Base-by-base conservation (phyloP, 2,113 vertebrate species). In the Zosterops hypoxanthus region DNA sequence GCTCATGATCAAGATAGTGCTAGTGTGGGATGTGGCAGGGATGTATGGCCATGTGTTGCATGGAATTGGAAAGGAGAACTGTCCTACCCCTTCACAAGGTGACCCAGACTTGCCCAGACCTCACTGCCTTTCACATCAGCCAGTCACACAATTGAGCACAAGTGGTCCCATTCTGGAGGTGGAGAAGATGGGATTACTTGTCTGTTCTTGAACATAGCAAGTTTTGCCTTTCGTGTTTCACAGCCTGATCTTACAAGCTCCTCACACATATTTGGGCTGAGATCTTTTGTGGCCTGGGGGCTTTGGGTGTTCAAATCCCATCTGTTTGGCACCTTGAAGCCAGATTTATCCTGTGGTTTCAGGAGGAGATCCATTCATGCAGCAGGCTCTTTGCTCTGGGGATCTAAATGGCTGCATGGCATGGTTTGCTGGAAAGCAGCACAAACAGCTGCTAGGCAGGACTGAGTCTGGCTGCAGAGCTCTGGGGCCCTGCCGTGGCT, bases 321-420 rank as follows among this genome's bases (percentile, higher is more conserved):
- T 93, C 57, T 7, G 1, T 61, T 7, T 44, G 66, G 61, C 49
- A 53, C 12, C 71, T 59, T 59, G 52, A 56, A 88, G 90, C 53
- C 36, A 16, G 63, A 63, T 77, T 78, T 57, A 26, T 81, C 44
- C 36, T 0, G 0, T 22, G 75, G 34, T 85, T 68, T 82, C 88
- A 79, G 73, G 55, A 90, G 60, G 31, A 76, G 75, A 41, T 49
- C 57, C 2, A 1, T 28, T 73, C 33, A n/a, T 0, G 3, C 0
- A 1, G 80, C 3, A 5, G 53, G n/a, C 46, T 31, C n/a, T 70
- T 70, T 55, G 56, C 77, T 70, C 8, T 0, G 0, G 52, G 42
- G 63, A 34, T 47, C 8, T 2, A 1, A 75, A 42, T 0, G 15
- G 49, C 57, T 86, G 3, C 41, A 6, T 0, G 5, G 59, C 0